Percentiles rank a stretch among this genome's conserved stretches.
These are phyloP conservation scores for Gyps fulvus DNA, from an alignment of 2,113 vertebrate species.

Conservation along the genomic window DNA sequence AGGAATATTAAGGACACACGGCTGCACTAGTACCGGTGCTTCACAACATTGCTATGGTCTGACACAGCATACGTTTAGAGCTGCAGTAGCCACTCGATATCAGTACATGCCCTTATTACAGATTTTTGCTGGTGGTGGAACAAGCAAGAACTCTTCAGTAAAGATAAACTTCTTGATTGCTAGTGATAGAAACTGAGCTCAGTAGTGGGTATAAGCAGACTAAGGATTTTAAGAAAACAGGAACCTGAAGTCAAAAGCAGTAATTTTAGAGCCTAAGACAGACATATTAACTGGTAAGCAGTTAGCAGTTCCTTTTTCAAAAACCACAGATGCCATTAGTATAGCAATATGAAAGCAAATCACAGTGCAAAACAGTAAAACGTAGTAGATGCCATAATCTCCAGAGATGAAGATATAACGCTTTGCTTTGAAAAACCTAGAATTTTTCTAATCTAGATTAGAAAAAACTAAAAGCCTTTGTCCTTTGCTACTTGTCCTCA, in stretches of 20 bases:
- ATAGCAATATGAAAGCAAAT: not conserved
- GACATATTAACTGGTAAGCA: not conserved
- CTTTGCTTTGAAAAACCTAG: not conserved
- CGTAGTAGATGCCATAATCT: not conserved
- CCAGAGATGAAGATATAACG: not conserved
- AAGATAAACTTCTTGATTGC: not conserved
- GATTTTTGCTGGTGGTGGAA: not conserved
- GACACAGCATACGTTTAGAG: not conserved
- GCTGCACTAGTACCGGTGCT: not conserved
- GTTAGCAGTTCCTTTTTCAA: not conserved
- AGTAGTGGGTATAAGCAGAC: not conserved
- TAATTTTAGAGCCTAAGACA: not conserved
- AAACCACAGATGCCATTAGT: not conserved
- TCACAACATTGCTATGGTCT: not conserved
- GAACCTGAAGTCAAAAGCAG: not conserved
- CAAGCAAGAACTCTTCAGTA: not conserved
- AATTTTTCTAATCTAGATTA: not conserved
- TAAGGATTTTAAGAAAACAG: not conserved
- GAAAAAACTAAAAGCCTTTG: not conserved
- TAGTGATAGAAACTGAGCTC: not conserved
- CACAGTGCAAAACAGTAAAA: not conserved
- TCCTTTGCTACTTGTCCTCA: not conserved
- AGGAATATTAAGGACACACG: not conserved
- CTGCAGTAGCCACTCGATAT: accelerated
- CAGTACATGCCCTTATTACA: not conserved